Evolutionary conservation across 2,113 vertebrate species (phyloP).

Genomic region (Eubucco bourcierii): DNA sequence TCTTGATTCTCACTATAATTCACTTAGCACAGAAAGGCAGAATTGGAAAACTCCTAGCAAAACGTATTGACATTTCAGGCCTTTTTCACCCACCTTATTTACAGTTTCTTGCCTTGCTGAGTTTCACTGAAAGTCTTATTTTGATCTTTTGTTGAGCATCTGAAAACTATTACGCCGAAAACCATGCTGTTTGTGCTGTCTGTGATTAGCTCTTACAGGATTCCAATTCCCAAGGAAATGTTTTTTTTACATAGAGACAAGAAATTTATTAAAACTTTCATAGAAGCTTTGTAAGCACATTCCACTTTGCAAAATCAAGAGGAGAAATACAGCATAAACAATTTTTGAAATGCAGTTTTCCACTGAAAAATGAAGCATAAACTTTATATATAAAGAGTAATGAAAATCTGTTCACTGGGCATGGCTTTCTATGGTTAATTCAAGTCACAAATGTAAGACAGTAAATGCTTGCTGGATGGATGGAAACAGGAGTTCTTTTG

Average conservation of each 20-base stretch:
- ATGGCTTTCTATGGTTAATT: neutral
- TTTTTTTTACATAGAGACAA: conserved; percentile 25
- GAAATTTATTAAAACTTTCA: conserved; percentile 59
- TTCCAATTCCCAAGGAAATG: conserved; percentile 46
- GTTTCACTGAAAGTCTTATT: conserved; percentile 71
- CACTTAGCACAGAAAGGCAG: conserved; percentile 35
- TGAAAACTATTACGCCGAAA: conserved; percentile 69
- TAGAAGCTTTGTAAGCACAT: conserved; percentile 39
- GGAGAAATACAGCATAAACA: conserved; percentile 10
- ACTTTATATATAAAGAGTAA: neutral
- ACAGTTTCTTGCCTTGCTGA: conserved; percentile 66
- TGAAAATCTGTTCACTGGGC: neutral
- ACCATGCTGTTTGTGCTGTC: conserved; percentile 57
- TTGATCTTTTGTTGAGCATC: conserved; percentile 69
- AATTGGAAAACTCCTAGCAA: conserved; percentile 57
- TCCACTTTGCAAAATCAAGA: conserved; percentile 20
- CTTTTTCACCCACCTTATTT: conserved; percentile 59
- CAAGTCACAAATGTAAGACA: neutral
- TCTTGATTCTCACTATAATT: conserved; percentile 46
- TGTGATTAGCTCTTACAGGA: conserved; percentile 64
- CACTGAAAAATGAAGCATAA: neutral
- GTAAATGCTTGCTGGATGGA: neutral
- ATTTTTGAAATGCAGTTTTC: neutral
- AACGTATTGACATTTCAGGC: conserved; percentile 73
- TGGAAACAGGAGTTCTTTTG: neutral